Evolutionary conservation across 2,113 vertebrate species (phyloP), one percentile per base, ranked within the genome.

Genomic region (Athene noctua): DNA sequence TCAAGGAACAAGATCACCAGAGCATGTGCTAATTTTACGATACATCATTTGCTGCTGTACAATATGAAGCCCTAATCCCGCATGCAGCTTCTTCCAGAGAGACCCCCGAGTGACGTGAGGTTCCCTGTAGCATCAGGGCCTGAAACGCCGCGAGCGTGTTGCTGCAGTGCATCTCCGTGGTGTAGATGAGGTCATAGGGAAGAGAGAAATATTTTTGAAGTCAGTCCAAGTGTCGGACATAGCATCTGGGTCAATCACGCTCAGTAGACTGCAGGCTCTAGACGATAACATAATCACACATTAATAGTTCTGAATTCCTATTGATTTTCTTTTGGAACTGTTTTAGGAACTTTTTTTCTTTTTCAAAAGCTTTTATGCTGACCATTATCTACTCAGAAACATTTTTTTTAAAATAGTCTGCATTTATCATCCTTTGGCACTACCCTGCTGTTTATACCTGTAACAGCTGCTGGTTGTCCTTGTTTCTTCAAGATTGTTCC

Each of bases 121-220:
- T 59, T 96, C 52, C 72, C 21, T 10, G 88, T 22, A 66, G 90
- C 70, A 17, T 6, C 27, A 1, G 82, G 40, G 73, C 82, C 46
- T 79, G 4, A 21, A 4, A 3, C 40, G 8, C 1, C 40, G 7
- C 1, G 13, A 66, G n/a, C 20, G 5, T 13, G 3, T 6, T 92
- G 72, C 88, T 96, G 97, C 96, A 92, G 86, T 65, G 94, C 95
- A 13, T 46, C 86, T 19, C 73, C 2, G 30, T 15, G 52, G 13
- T 17, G 13, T 1, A 16, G 88, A 57, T 93, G 96, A 93, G 78
- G 73, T 96, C 92, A 94, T 44, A 57, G 94, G 67, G 59, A 93
- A 52, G 61, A 57, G 85, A 78, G 68, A 11, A 68, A 65, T 15
- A 4, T 57, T 47, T 55, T 61, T 71, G 25, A 91, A 89, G 49